Evolutionary conservation across 2,888 invertebrate species (phyloP).

Genomic region (Hydrotaea diabolus): DNA sequence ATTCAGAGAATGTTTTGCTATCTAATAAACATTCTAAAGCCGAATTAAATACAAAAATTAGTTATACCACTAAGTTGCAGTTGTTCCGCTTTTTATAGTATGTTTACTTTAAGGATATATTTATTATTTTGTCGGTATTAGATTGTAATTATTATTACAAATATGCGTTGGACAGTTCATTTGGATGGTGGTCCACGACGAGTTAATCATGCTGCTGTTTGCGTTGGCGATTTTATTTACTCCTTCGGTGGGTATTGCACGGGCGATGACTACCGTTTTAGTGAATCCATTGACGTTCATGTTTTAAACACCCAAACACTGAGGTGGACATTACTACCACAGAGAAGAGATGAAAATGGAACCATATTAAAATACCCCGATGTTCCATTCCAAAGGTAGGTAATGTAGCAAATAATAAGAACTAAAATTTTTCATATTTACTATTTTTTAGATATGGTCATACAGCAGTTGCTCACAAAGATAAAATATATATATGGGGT

Average conservation of each 20-base stretch:
- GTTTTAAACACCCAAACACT: slow-evolving; percentile 88
- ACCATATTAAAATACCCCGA: slow-evolving; percentile 81
- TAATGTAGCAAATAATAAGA: background rate
- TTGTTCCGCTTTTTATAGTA: background rate
- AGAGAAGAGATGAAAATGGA: slow-evolving; percentile 82
- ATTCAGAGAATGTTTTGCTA: no score
- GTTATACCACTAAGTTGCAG: no score
- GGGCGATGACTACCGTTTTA: slow-evolving; percentile 86
- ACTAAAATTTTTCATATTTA: background rate
- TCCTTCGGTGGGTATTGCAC: slow-evolving; percentile 97
- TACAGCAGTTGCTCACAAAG: slow-evolving; percentile 90
- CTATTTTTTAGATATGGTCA: slow-evolving; percentile 88
- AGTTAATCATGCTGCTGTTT: slow-evolving; percentile 95
- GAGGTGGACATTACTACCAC: slow-evolving; percentile 82
- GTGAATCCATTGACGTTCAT: slow-evolving; percentile 92
- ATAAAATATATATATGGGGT: slow-evolving; percentile 92
- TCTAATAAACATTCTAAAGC: no score
- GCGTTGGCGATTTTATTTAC: slow-evolving; percentile 89
- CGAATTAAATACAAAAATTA: no score
- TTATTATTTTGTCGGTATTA: slow-evolving; percentile 20
- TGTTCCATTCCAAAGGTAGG: slow-evolving; percentile 86
- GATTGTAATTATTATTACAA: background rate
- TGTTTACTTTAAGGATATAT: slow-evolving; percentile 34
- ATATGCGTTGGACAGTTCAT: slow-evolving; percentile 91
- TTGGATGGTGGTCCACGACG: slow-evolving; percentile 94